A percentile compares a stretch with the other conserved stretches of the same genome.
phyloP scores from a whole-genome alignment of 92 coral and sea anemone genomes.

The Galaxea fascicularis region DNA sequence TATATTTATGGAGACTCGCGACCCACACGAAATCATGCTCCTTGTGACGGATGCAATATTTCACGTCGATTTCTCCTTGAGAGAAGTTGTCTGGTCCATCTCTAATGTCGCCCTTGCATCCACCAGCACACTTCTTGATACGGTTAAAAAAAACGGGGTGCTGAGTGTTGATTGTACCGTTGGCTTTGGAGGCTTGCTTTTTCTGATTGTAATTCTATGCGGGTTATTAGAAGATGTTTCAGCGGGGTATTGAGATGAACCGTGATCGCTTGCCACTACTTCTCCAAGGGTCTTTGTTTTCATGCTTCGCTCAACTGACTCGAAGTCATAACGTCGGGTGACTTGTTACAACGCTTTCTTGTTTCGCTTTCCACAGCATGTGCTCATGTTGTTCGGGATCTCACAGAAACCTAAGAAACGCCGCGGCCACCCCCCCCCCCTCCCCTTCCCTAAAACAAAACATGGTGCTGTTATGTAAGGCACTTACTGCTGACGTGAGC shows the following conservation, averaged over 20 bases:
- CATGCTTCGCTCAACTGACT: neutral
- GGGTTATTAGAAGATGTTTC: constrained; percentile 33
- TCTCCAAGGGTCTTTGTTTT: constrained; percentile 11
- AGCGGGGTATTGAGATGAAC: constrained; percentile 15
- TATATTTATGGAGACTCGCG: constrained; percentile 24
- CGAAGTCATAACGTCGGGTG: constrained; percentile 47
- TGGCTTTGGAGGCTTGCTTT: constrained; percentile 56
- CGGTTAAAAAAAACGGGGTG: constrained; percentile 56
- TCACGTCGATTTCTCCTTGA: neutral
- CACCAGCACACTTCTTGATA: constrained; percentile 65
- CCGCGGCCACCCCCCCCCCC: too few species aligned
- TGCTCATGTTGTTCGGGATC: too few species aligned
- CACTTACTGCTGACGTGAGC: too few species aligned
- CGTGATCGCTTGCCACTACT: too few species aligned
- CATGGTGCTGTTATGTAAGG: too few species aligned
- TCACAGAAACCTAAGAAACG: too few species aligned
- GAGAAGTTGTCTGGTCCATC: neutral
- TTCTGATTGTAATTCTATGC: constrained; percentile 56
- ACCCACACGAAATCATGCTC: constrained; percentile 69
- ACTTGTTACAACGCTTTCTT: constrained; percentile 15
- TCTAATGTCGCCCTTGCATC: neutral
- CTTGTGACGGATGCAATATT: constrained; percentile 54
- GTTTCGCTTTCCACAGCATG: too few species aligned
- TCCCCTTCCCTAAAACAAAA: too few species aligned
- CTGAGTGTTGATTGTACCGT: constrained; percentile 52